phyloP scores from a whole-genome alignment of 2,888 invertebrate species.

The Latheticus oryzae region DNA sequence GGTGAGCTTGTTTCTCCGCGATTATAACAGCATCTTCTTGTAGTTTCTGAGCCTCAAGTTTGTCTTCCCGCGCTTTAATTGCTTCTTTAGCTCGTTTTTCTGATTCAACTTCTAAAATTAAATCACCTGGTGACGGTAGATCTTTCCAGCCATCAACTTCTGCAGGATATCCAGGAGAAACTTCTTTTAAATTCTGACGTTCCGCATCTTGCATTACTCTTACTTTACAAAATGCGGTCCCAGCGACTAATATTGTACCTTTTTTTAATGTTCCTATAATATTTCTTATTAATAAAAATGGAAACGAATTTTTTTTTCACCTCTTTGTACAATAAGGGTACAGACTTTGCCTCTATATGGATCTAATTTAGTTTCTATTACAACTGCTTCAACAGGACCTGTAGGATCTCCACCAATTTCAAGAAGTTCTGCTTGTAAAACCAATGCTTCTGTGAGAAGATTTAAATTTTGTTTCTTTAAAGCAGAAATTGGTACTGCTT shows the following conservation, averaged over 20 bases:
- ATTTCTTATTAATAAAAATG: too few relatives aligned
- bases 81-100: constrained; percentile 60
- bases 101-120: constrained; percentile 80
- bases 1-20: constrained; percentile 73
- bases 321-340: constrained; percentile 83
- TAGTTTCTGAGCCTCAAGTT: constrained; percentile 73
- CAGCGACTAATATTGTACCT: constrained; percentile 85
- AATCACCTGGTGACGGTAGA: constrained; percentile 89
- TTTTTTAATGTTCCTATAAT: constrained; percentile 79
- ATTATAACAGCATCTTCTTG: constrained; percentile 74
- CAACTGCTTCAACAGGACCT: constrained; percentile 88
- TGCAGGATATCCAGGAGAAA: constrained; percentile 84
- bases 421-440: constrained; percentile 87
- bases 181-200: constrained; percentile 74
- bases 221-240: constrained; percentile 85
- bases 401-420: constrained; percentile 85
- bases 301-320: constrained; percentile 43
- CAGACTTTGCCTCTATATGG: constrained; percentile 80
- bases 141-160: constrained; percentile 93
- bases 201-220: constrained; percentile 83
- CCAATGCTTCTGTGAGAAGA: constrained; percentile 84
- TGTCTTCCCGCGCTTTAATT: constrained; percentile 68
- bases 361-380: constrained; percentile 87
- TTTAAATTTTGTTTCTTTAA: constrained; percentile 83
- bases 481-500: constrained; percentile 92